These are phyloP conservation scores for Danio kyathit DNA, from an alignment of 2,797 vertebrate genomes.

Conservation along the genomic window DNA sequence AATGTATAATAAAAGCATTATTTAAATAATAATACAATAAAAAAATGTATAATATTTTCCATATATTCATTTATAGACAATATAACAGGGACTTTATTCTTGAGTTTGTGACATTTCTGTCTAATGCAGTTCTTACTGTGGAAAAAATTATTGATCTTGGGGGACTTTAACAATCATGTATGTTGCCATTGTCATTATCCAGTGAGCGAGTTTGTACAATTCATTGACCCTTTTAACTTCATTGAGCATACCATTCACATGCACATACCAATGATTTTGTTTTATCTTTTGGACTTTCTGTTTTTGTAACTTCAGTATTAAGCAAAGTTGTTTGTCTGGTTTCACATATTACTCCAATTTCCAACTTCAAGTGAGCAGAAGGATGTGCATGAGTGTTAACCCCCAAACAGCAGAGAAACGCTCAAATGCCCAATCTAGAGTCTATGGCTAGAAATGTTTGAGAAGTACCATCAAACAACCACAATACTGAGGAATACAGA, in stretches of 20 bases:
- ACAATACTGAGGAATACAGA: neutral
- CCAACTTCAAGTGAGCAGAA: neutral
- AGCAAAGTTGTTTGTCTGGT: neutral
- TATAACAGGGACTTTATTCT: neutral
- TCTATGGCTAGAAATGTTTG: neutral
- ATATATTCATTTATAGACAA: no score
- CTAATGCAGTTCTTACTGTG: neutral
- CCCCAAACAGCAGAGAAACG: neutral
- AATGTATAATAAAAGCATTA: no score
- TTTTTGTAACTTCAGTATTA: neutral
- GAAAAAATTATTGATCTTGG: neutral
- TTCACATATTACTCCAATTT: neutral
- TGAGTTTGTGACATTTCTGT: neutral
- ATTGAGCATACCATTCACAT: neutral
- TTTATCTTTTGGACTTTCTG: neutral
- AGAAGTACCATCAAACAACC: neutral
- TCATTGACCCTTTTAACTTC: neutral
- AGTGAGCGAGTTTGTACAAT: neutral
- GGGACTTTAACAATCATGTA: neutral
- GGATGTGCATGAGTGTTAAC: neutral
- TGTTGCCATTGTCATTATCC: neutral
- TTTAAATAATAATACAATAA: no score
- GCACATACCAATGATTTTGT: neutral
- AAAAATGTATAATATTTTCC: no score
- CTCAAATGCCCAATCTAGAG: neutral